A percentile compares a stretch with the other conserved stretches of the same genome.
These are phyloP conservation scores for Corythornis madagascariensis DNA, from an alignment of 2,113 vertebrate genomes.

Conservation along the genomic window DNA sequence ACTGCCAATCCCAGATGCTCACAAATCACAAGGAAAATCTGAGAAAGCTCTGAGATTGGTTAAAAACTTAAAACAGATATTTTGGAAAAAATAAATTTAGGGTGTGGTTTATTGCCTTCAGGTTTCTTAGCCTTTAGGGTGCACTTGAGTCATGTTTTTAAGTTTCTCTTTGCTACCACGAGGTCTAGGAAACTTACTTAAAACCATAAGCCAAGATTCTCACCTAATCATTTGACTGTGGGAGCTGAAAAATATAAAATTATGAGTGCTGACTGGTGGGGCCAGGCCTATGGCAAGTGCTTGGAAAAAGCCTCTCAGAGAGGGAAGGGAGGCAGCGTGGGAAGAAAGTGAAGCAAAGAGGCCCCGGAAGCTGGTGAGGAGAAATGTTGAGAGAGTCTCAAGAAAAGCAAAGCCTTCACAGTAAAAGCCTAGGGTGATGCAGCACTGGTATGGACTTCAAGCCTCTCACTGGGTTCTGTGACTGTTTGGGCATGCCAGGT, in stretches of 20 bases:
- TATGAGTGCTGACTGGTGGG: not conserved
- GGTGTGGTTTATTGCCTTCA: conserved; percentile 59
- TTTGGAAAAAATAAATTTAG: conserved; percentile 21
- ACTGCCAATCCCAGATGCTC: conserved; percentile 35
- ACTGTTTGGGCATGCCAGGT: not conserved
- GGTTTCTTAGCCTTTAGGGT: conserved; percentile 56
- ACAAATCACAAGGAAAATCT: conserved; percentile 8
- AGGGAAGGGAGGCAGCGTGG: not conserved
- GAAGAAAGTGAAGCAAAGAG: not conserved
- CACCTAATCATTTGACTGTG: conserved; percentile 60
- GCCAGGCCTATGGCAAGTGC: conserved; percentile 10
- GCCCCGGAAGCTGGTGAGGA: not conserved
- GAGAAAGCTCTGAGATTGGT: not conserved
- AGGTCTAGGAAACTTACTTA: conserved; percentile 60
- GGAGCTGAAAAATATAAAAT: conserved; percentile 55
- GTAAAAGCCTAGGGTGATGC: not conserved
- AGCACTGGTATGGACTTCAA: not conserved
- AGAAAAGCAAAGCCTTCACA: not conserved
- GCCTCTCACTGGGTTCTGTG: not conserved
- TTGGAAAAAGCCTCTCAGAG: not conserved
- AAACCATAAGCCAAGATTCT: conserved; percentile 53
- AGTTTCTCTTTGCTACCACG: conserved; percentile 48
- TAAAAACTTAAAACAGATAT: conserved; percentile 2
- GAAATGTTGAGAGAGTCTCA: fast-evolving
- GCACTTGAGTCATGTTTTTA: conserved; percentile 47